Conservation (phyloP, 2,113 vertebrate genomes). For the Oostethus manadensis region DNA sequence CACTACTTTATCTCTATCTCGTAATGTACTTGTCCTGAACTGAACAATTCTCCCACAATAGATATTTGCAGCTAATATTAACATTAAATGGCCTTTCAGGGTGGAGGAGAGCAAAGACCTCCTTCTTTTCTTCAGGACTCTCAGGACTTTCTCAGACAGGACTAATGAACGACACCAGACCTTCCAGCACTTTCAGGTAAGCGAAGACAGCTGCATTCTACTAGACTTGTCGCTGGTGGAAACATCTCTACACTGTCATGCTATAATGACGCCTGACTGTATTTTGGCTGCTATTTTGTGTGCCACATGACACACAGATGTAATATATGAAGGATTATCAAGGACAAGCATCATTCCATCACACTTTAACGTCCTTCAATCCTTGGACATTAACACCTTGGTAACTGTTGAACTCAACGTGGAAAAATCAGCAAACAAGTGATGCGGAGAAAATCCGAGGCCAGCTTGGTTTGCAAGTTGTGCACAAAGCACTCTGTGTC, state of each 20-base stretch:
- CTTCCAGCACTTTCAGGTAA: constrained; percentile 87
- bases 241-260: background rate
- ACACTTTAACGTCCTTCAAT: constrained; percentile 1
- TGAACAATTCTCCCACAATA: too few relatives aligned
- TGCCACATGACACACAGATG: too few relatives aligned
- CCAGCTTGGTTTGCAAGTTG: too few relatives aligned
- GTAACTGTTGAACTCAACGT: too few relatives aligned
- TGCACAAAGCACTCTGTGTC: too few relatives aligned
- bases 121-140: constrained; percentile 78
- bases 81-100: constrained; percentile 58
- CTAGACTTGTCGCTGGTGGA: background rate
- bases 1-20: too few relatives aligned
- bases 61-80: too few relatives aligned
- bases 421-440: too few relatives aligned
- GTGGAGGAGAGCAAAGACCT: constrained; percentile 74
- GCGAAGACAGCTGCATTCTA: constrained; percentile 3
- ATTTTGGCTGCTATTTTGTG: background rate
- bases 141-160: constrained; percentile 78
- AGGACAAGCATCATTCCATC: too few relatives aligned
- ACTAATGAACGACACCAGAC: constrained; percentile 72
- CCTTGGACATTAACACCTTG: background rate
- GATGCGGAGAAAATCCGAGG: too few relatives aligned
- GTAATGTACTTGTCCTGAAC: too few relatives aligned
- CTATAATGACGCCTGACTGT: background rate
- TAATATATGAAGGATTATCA: too few relatives aligned